Conservation (phyloP, 2,113 vertebrate genomes). For the Larimichthys crocea region DNA sequence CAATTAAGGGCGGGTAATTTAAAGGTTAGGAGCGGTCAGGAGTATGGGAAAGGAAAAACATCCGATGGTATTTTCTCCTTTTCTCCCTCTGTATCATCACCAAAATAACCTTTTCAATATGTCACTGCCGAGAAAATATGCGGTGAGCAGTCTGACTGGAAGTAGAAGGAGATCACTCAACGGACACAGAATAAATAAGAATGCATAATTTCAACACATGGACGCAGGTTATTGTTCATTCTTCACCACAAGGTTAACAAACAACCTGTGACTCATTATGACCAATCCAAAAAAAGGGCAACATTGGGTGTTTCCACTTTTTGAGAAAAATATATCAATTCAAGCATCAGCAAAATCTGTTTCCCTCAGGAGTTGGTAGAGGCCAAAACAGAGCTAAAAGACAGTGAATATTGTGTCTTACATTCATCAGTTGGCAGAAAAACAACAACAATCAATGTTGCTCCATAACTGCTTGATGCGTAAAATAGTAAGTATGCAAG, state of each 20-base stretch:
- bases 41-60: background rate
- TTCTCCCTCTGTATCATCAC: background rate
- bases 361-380: no score
- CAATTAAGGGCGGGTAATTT: background rate
- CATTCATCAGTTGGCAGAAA: no score
- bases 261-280: background rate
- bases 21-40: background rate
- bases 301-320: background rate
- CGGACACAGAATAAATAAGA: background rate
- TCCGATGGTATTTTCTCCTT: background rate
- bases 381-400: no score
- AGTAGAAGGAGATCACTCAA: background rate
- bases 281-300: background rate
- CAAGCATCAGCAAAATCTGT: background rate
- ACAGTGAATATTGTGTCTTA: background rate
- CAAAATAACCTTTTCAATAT: conserved; percentile 14
- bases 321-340: background rate
- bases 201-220: background rate
- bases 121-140: conserved; percentile 26
- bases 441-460: no score
- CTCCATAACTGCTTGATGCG: no score
- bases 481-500: no score
- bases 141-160: background rate
- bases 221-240: background rate
- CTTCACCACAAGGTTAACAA: background rate